Conservation (phyloP, 30 jellyfish, hydroid and myxozoan species). For the Morbakka virulenta region DNA sequence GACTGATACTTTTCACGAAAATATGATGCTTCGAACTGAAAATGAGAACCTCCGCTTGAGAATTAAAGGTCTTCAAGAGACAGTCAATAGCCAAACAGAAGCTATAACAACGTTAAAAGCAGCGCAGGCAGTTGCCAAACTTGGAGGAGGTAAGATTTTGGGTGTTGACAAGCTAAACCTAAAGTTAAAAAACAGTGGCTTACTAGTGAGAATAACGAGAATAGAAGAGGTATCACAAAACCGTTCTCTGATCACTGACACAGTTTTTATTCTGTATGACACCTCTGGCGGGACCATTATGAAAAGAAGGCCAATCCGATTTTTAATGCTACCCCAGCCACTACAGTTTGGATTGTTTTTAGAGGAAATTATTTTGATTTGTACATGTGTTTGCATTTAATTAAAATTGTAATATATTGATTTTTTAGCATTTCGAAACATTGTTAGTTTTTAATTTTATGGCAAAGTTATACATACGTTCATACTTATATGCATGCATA, state of each 20-base stretch:
- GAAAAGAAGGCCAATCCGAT: no score
- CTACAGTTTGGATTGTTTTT: no score
- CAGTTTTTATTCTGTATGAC: not conserved
- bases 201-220: not conserved
- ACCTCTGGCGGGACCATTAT: not conserved
- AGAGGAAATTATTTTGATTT: no score
- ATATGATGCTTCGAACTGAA: slow-evolving; percentile 76
- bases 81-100: slow-evolving; percentile 70
- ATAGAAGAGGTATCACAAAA: not conserved
- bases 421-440: no score
- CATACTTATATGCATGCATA: no score
- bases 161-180: no score
- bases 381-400: no score
- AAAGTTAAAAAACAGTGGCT: not conserved
- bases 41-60: slow-evolving; percentile 89
- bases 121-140: slow-evolving; percentile 64
- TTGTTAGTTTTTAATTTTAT: no score
- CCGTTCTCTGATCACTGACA: not conserved
- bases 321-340: no score
- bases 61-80: slow-evolving; percentile 76
- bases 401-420: no score
- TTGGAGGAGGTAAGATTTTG: slow-evolving; percentile 68
- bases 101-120: slow-evolving; percentile 76
- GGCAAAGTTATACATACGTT: no score
- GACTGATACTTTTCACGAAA: slow-evolving; percentile 93